Conservation (phyloP, 2,797 vertebrate species). For the Sebastes itinus region DNA sequence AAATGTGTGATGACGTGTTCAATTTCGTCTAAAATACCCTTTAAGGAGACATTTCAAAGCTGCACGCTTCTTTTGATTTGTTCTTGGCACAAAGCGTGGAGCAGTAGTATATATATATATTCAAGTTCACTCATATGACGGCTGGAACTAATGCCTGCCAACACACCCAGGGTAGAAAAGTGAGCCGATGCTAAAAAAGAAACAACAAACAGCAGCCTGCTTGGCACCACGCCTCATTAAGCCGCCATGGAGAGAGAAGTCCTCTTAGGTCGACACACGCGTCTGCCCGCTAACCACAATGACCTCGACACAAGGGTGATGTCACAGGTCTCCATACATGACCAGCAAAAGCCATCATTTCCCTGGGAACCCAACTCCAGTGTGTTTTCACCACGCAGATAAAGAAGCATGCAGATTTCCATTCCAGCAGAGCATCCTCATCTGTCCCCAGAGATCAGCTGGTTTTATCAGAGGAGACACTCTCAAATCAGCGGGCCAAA, state of each 20-base stretch:
- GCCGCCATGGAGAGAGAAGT: conserved; percentile 22
- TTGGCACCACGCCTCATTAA: conserved; percentile 29
- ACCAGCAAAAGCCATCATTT: conserved; percentile 32
- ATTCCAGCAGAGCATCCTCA: not conserved
- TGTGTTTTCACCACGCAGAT: conserved; percentile 9
- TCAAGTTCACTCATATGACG: conserved; percentile 8
- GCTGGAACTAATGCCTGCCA: conserved; percentile 8
- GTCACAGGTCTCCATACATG: conserved; percentile 42
- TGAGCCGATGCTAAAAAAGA: conserved; percentile 10
- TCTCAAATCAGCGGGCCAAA: conserved; percentile 44
- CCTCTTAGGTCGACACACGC: conserved; percentile 16
- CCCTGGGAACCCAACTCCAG: conserved; percentile 32
- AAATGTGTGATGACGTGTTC: not conserved
- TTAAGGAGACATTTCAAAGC: not conserved
- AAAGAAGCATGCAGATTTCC: conserved; percentile 13
- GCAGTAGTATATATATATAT: not conserved
- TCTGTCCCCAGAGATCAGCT: conserved; percentile 20
- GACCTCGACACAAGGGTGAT: conserved; percentile 45
- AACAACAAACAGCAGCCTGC: conserved; percentile 35
- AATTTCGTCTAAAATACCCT: not conserved
- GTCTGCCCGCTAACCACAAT: conserved; percentile 18
- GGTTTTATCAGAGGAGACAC: conserved; percentile 26
- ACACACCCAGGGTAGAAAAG: conserved; percentile 14
- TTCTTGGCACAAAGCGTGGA: not conserved
- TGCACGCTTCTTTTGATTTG: not conserved